These are phyloP conservation scores for Pollimyrus isidori DNA, from an alignment of 2,113 vertebrate species.

Conservation along the genomic window DNA sequence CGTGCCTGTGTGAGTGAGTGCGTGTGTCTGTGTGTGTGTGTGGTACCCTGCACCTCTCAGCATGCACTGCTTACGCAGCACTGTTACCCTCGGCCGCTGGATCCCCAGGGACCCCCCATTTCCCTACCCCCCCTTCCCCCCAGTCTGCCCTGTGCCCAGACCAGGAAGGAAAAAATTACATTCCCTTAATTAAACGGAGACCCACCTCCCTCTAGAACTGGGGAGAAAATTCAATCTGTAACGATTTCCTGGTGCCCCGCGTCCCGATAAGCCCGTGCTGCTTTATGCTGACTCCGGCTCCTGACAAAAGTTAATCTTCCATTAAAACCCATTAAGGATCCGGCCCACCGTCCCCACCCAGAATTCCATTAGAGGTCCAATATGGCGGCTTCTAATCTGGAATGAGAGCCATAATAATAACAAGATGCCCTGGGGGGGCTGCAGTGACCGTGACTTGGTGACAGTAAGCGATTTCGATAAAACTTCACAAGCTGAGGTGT, in stretches of 20 bases:
- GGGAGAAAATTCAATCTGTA: conserved; percentile 59
- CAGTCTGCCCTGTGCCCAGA: conserved; percentile 19
- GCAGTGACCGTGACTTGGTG: conserved; percentile 7
- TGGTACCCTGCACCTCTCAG: not conserved
- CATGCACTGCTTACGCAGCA: not conserved
- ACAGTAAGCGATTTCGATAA: not conserved
- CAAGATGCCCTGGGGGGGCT: not conserved
- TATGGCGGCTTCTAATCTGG: conserved; percentile 19
- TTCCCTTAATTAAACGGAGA: conserved; percentile 61
- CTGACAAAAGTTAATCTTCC: conserved; percentile 58
- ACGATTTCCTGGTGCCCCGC: conserved; percentile 45
- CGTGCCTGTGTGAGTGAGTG: not conserved
- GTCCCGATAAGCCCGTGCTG: conserved; percentile 49
- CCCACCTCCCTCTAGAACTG: conserved; percentile 40
- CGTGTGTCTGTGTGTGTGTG: not conserved
- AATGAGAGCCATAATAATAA: conserved; percentile 21
- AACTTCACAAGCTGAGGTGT: not conserved
- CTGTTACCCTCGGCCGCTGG: conserved; percentile 2
- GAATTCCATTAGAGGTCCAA: conserved; percentile 28
- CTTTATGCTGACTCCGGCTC: conserved; percentile 63
- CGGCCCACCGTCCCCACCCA: not conserved
- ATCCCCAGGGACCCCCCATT: not conserved
- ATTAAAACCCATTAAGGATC: conserved; percentile 52
- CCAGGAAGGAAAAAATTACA: conserved; percentile 43
- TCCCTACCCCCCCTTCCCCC: not conserved